These are phyloP conservation scores for Harpalus rufipes DNA, from an alignment of 2,888 invertebrate genomes.

Conservation along the genomic window DNA sequence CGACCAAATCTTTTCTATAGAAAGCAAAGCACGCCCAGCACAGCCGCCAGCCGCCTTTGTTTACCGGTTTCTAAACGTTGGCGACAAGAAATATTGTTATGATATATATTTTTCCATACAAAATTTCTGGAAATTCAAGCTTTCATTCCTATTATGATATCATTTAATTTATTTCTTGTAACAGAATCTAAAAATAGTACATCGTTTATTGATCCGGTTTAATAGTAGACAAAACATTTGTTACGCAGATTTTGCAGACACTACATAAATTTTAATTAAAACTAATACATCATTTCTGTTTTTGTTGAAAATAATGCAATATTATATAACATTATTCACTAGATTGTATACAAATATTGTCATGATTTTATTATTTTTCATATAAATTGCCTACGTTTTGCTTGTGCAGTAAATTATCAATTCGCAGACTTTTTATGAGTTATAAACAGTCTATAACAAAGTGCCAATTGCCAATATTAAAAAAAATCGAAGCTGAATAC, in stretches of 20 bases:
- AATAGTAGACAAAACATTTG: background rate
- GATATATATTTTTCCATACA: background rate
- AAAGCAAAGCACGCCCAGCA: background rate
- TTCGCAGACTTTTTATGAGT: background rate
- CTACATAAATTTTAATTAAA: no score
- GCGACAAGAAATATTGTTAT: no score
- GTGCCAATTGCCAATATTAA: background rate
- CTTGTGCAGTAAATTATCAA: no score
- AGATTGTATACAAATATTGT: no score
- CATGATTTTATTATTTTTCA: no score
- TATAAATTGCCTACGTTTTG: no score
- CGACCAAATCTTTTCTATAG: constrained; percentile 15
- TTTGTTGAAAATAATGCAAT: no score
- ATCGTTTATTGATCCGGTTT: constrained; percentile 10
- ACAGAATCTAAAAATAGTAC: background rate
- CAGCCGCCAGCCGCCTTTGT: background rate
- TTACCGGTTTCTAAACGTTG: background rate
- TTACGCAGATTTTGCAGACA: no score
- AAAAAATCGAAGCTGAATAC: background rate
- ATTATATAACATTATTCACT: no score
- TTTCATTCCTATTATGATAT: background rate
- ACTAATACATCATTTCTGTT: no score
- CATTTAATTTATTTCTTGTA: background rate
- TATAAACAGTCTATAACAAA: background rate
- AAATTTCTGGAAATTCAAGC: background rate